These are phyloP conservation scores for Antheraea yamamai DNA, from an alignment of 2,888 invertebrate species.

Conservation along the genomic window DNA sequence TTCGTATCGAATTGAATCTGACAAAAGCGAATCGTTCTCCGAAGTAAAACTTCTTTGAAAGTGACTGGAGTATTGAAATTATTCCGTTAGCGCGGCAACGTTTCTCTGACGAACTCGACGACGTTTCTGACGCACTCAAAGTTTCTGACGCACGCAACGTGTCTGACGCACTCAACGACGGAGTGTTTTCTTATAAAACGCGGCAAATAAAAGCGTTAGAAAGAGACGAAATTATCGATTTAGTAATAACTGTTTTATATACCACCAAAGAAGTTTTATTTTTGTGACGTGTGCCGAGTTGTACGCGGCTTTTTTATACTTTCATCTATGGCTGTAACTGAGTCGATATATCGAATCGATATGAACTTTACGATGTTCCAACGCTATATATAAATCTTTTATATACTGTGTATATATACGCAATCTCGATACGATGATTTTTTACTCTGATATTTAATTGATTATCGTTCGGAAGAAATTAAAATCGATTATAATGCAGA, in stretches of 20 bases:
- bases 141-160: background rate
- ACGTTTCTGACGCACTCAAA: too few species aligned
- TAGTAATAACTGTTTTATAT: background rate
- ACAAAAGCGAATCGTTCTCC: background rate
- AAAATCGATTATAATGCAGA: background rate
- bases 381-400: background rate
- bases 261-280: background rate
- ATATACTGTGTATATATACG: background rate
- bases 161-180: background rate
- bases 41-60: background rate
- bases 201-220: background rate
- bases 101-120: too few species aligned
- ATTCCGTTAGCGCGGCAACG: too few species aligned
- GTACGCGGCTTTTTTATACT: background rate
- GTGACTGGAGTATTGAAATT: background rate
- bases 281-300: background rate
- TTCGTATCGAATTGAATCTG: background rate
- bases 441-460: background rate
- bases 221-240: background rate
- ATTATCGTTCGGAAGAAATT: background rate
- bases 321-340: background rate
- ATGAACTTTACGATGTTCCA: background rate
- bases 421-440: background rate
- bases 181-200: background rate
- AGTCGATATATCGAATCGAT: background rate